A percentile compares a stretch with the other conserved stretches of the same genome.
These are phyloP conservation scores for Ormyrus rosae DNA, from an alignment of 2,888 invertebrate genomes.

Conservation along the genomic window DNA sequence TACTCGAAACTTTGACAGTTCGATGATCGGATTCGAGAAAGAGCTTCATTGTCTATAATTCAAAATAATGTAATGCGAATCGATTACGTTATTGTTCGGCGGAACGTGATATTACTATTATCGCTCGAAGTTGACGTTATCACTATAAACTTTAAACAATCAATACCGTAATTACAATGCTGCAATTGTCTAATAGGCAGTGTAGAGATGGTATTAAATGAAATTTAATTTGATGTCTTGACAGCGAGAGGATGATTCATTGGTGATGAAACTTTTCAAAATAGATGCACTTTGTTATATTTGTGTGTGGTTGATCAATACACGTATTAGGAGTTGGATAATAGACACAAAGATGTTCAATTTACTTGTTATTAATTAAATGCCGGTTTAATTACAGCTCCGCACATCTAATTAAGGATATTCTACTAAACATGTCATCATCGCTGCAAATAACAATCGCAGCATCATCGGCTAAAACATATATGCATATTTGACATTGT, in stretches of 20 bases:
- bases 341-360: too few species aligned
- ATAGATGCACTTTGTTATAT: too few species aligned
- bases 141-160: conserved; percentile 44
- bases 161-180: conserved; percentile 26
- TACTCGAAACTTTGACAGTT: conserved; percentile 44
- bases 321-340: too few species aligned
- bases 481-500: too few species aligned
- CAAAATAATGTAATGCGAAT: conserved; percentile 40
- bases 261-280: too few species aligned
- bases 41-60: conserved; percentile 38
- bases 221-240: conserved; percentile 29
- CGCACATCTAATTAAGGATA: too few species aligned
- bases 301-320: too few species aligned
- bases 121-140: conserved; percentile 25
- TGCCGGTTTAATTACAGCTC: too few species aligned
- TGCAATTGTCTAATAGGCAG: conserved; percentile 29
- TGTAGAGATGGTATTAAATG: not conserved
- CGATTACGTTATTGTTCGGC: conserved; percentile 23
- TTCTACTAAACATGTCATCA: too few species aligned
- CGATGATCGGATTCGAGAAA: conserved; percentile 33
- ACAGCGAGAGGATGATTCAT: not conserved
- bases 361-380: too few species aligned
- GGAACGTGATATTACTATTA: conserved; percentile 43
- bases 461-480: too few species aligned
- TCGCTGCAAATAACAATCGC: too few species aligned